phyloP scores from a whole-genome alignment of 1,140 invertebrate genomes.

The Cydia fagiglandana region DNA sequence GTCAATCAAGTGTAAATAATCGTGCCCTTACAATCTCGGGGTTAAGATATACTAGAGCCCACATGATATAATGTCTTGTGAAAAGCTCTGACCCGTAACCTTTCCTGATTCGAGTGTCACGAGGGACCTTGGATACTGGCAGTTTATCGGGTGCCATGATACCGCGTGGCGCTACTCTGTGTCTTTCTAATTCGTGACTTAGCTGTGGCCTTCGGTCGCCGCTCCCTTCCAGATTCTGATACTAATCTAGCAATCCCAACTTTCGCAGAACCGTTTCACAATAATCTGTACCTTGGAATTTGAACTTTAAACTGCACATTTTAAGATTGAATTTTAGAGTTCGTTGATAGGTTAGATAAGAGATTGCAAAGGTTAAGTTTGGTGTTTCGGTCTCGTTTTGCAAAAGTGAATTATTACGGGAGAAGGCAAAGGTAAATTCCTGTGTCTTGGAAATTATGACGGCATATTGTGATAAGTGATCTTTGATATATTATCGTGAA shows the following conservation, averaged over 20 bases:
- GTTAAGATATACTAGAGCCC: constrained; percentile 28
- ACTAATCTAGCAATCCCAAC: constrained; percentile 39
- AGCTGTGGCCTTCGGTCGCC: constrained; percentile 52
- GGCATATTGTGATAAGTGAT: constrained; percentile 13
- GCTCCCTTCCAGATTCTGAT: constrained; percentile 55
- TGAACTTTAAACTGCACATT: neutral
- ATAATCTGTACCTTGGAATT: neutral
- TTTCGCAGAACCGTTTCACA: neutral
- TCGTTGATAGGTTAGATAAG: neutral
- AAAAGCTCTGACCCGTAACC: constrained; percentile 52
- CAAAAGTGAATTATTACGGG: constrained; percentile 24
- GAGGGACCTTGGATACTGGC: constrained; percentile 55
- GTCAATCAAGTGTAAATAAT: too few species aligned
- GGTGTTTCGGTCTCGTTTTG: constrained; percentile 14
- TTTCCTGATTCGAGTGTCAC: constrained; percentile 53
- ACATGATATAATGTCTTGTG: constrained; percentile 35
- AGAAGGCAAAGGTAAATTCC: constrained; percentile 19
- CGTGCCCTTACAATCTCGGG: neutral
- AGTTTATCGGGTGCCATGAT: neutral
- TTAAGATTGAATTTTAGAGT: neutral
- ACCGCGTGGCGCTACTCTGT: constrained; percentile 11
- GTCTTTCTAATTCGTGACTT: constrained; percentile 54
- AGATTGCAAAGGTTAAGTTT: neutral
- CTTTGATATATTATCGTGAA: constrained; percentile 14
- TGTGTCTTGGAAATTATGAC: constrained; percentile 3